Conservation (phyloP, 2,797 vertebrate species). For the Neomorphus geoffroyi region DNA sequence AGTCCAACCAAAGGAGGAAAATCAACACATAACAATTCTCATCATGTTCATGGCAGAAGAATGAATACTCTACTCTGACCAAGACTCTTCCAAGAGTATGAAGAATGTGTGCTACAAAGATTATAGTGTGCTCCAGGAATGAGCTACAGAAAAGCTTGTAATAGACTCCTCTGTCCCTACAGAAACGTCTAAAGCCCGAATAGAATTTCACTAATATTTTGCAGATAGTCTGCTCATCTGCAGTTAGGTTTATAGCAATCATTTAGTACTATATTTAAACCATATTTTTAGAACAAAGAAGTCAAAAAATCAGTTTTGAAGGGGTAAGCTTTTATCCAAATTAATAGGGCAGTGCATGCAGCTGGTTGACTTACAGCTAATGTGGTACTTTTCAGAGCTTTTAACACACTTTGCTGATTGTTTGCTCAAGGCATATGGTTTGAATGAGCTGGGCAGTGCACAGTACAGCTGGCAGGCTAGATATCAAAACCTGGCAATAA, state of each 20-base stretch:
- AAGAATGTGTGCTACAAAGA: neutral
- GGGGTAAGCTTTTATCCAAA: conserved; percentile 6
- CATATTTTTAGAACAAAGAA: neutral
- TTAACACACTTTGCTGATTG: conserved; percentile 59
- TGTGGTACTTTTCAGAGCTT: conserved; percentile 33
- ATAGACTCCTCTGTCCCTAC: neutral
- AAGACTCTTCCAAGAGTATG: neutral
- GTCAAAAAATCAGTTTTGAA: neutral
- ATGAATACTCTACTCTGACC: neutral
- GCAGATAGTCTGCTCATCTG: too few relatives aligned
- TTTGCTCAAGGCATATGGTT: conserved; percentile 64
- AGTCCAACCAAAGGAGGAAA: neutral
- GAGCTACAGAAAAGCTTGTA: neutral
- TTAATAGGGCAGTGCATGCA: conserved; percentile 18
- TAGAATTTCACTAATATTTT: neutral
- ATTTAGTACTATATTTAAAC: conserved; percentile 6
- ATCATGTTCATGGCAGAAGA: neutral
- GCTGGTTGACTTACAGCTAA: conserved; percentile 47
- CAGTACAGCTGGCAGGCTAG: conserved; percentile 50
- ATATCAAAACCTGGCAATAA: conserved; percentile 43
- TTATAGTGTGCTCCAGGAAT: neutral
- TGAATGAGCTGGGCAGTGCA: conserved; percentile 57
- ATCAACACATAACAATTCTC: neutral
- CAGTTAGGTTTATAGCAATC: too few relatives aligned
- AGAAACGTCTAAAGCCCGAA: neutral